Evolutionary conservation across 2,888 invertebrate genomes (phyloP).

Genomic region (Tenthredo livida): DNA sequence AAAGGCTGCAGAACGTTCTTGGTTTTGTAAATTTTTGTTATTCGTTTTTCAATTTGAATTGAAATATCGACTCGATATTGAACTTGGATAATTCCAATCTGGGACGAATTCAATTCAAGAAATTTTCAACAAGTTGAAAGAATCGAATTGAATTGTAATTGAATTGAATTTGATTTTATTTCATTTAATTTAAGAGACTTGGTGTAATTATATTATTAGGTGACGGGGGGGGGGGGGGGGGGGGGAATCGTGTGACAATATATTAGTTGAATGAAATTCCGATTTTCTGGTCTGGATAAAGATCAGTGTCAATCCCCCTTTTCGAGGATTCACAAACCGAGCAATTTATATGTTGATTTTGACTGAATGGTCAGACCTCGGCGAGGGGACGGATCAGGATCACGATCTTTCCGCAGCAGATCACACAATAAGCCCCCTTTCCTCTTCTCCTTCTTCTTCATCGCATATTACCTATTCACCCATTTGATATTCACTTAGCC

Average conservation of each 20-base stretch:
- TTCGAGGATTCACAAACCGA: neutral
- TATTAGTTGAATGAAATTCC: neutral
- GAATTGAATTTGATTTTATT: neutral
- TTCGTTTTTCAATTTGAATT: neutral
- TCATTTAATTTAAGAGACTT: neutral
- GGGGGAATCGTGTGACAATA: neutral
- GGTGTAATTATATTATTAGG: neutral
- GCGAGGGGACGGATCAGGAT: constrained; percentile 25
- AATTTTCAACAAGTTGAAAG: neutral
- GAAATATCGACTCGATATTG: neutral
- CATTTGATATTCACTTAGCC: neutral
- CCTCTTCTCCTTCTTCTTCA: neutral
- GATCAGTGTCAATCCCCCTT: neutral
- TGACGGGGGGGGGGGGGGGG: neutral
- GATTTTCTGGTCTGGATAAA: neutral
- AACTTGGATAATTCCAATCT: neutral
- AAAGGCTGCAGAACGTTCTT: neutral
- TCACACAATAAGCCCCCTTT: neutral
- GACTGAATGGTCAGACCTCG: constrained; percentile 10
- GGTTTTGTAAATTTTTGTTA: neutral
- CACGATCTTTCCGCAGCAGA: constrained; percentile 17
- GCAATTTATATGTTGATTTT: constrained; percentile 42
- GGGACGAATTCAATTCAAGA: neutral
- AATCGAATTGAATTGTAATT: neutral
- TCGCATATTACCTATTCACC: neutral